Evolutionary conservation across 2,888 invertebrate species (phyloP).

Genomic region (Chloroclysta siterata): DNA sequence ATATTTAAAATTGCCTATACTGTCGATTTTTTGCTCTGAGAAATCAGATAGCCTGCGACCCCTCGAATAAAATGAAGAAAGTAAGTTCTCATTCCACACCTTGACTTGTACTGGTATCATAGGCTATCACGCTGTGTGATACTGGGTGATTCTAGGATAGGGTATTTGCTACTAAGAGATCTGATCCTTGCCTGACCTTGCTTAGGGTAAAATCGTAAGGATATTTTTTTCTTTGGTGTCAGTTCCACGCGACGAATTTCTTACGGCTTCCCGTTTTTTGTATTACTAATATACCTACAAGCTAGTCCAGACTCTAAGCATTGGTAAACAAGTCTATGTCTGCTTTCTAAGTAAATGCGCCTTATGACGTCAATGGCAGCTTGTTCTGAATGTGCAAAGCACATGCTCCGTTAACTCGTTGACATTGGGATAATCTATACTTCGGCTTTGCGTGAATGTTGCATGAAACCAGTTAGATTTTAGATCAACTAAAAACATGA

Average conservation of each 20-base stretch:
- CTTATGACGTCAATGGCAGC: constrained; percentile 37
- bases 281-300: too few relatives aligned
- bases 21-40: too few relatives aligned
- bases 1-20: background rate
- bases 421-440: constrained; percentile 49
- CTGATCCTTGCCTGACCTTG: too few relatives aligned
- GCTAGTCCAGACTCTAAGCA: background rate
- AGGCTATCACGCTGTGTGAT: too few relatives aligned
- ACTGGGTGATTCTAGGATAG: too few relatives aligned
- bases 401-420: constrained; percentile 44
- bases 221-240: too few relatives aligned
- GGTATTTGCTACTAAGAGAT: too few relatives aligned
- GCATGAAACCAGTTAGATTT: constrained; percentile 15
- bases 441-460: constrained; percentile 13
- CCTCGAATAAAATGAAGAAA: too few relatives aligned
- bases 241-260: background rate
- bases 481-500: constrained; percentile 8
- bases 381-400: constrained; percentile 34
- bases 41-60: too few relatives aligned
- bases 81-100: too few relatives aligned
- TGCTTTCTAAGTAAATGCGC: constrained; percentile 19
- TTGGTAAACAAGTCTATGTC: background rate
- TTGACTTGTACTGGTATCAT: too few relatives aligned
- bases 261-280: background rate
- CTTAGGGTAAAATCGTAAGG: too few relatives aligned